These are phyloP conservation scores for Oceanodroma tethys DNA, from an alignment of 2,113 vertebrate species.

Conservation along the genomic window DNA sequence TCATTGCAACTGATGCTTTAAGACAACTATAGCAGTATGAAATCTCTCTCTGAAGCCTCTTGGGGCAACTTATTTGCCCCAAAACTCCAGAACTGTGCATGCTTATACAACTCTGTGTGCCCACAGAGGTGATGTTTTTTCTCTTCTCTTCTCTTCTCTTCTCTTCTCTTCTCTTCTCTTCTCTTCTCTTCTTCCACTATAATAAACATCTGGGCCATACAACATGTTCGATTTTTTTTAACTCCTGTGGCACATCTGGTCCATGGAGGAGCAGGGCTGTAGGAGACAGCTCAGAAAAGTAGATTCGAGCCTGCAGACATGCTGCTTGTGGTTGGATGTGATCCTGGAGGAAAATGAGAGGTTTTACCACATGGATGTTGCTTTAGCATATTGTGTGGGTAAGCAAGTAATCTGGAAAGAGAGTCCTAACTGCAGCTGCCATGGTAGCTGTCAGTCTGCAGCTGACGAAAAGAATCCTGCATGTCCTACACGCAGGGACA, in stretches of 20 bases:
- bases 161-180: neutral
- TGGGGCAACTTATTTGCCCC: neutral
- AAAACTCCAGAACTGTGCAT: neutral
- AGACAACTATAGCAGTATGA: neutral
- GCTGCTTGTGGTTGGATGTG: neutral
- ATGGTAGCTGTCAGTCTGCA: neutral
- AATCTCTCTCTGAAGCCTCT: neutral
- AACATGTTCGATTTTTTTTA: neutral
- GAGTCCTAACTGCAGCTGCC: neutral
- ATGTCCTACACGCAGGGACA: accelerated
- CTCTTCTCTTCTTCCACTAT: neutral
- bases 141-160: neutral
- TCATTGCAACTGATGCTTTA: neutral
- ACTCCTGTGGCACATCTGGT: neutral
- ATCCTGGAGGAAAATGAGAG: neutral
- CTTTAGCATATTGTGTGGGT: neutral
- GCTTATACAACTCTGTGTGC: neutral
- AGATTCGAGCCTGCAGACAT: neutral
- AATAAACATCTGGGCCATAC: neutral
- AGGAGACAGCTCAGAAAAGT: neutral
- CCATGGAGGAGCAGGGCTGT: neutral
- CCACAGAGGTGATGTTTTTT: neutral
- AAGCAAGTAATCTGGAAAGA: neutral
- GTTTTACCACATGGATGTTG: neutral
- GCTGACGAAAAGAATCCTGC: neutral